These are phyloP conservation scores for Actenoides hombroni DNA, from an alignment of 2,113 vertebrate genomes.

Conservation along the genomic window DNA sequence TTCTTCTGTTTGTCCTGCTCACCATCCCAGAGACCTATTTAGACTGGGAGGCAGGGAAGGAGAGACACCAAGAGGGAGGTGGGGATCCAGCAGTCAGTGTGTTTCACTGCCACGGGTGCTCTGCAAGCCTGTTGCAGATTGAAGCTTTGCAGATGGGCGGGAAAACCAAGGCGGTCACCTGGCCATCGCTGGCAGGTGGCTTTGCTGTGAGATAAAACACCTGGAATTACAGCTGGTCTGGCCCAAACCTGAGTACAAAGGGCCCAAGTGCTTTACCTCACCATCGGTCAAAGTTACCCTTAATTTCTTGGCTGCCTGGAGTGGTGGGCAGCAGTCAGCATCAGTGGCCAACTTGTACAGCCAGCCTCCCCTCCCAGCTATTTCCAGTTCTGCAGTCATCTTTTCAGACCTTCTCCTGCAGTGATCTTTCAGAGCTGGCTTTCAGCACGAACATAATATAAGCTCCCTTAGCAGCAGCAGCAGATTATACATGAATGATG, in stretches of 20 bases:
- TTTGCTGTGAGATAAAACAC: not conserved
- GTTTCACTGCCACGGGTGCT: not conserved
- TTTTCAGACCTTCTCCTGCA: not conserved
- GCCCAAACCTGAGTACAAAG: rapidly evolving
- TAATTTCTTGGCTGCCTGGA: not conserved
- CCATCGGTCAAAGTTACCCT: not conserved
- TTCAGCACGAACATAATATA: not conserved
- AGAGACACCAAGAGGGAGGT: conserved; percentile 39
- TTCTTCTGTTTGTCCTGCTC: not conserved
- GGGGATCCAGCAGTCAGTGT: not conserved
- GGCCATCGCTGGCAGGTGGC: not conserved
- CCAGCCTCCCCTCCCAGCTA: not conserved
- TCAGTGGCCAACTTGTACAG: not conserved
- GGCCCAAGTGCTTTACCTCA: rapidly evolving
- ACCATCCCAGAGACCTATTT: not conserved
- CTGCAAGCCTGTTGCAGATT: not conserved
- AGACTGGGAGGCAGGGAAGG: not conserved
- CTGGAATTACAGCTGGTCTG: not conserved
- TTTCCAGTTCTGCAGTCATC: not conserved
- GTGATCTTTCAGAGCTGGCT: not conserved
- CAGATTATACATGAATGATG: not conserved
- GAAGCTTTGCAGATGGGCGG: not conserved
- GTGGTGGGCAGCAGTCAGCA: not conserved
- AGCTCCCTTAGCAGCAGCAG: not conserved
- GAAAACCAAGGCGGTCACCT: not conserved